Evolutionary conservation across 2,113 vertebrate genomes (phyloP).

Genomic region (Zapornia atra): DNA sequence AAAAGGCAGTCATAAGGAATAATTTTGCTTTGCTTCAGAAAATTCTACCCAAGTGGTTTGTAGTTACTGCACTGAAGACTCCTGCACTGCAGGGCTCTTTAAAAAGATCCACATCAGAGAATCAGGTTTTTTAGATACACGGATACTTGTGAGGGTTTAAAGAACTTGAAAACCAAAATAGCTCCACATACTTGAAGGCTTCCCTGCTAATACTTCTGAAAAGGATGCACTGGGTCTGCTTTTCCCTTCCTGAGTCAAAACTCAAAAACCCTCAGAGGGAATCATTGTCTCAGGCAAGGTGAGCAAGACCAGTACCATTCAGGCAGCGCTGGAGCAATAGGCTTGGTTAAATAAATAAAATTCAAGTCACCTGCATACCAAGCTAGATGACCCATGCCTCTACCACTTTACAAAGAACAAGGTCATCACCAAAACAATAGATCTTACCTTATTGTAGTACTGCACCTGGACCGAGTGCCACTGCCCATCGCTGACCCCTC

Average conservation of each 20-base stretch:
- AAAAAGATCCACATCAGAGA: background rate
- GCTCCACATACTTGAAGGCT: background rate
- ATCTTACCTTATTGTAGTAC: constrained; percentile 96
- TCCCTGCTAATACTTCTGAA: background rate
- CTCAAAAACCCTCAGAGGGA: background rate
- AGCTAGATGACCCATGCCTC: background rate
- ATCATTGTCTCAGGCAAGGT: background rate
- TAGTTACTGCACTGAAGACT: background rate
- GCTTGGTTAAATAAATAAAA: background rate
- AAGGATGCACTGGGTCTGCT: background rate
- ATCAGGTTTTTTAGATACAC: background rate
- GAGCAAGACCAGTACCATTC: background rate
- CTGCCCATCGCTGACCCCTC: constrained; percentile 93
- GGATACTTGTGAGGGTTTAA: background rate
- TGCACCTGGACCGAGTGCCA: constrained; percentile 95
- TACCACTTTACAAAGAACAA: background rate
- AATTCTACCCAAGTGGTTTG: background rate
- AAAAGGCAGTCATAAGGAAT: background rate
- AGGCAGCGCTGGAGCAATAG: background rate
- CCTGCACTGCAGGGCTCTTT: background rate
- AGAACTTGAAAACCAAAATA: background rate
- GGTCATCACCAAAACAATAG: background rate
- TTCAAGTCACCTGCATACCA: background rate
- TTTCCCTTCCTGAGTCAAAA: background rate
- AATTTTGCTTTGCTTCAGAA: background rate